phyloP scores from a whole-genome alignment of 2,888 invertebrate genomes.

The Noctuana brunneofusca region DNA sequence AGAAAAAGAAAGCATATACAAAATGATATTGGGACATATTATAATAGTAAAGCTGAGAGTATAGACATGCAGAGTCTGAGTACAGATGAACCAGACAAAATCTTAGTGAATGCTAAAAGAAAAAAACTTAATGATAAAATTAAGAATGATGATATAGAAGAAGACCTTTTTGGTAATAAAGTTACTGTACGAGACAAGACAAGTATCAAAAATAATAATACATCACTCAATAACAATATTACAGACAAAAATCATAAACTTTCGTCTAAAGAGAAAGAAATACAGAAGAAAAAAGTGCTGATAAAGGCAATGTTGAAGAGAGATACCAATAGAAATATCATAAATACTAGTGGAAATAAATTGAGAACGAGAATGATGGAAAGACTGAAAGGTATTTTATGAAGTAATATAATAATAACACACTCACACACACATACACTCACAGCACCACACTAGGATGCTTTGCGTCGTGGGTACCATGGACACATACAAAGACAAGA shows the following conservation, averaged over 20 bases:
- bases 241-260: not conserved
- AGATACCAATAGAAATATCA: slow-evolving; percentile 51
- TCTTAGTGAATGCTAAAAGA: slow-evolving; percentile 58
- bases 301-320: slow-evolving; percentile 53
- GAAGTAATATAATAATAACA: too few relatives aligned
- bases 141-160: slow-evolving; percentile 53
- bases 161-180: slow-evolving; percentile 41
- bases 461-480: too few relatives aligned
- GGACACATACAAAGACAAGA: too few relatives aligned
- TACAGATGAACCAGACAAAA: slow-evolving; percentile 56
- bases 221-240: not conserved
- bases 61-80: slow-evolving; percentile 46
- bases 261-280: slow-evolving; percentile 23
- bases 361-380: slow-evolving; percentile 87
- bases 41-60: slow-evolving; percentile 28
- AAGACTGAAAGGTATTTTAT: slow-evolving; percentile 86
- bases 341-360: slow-evolving; percentile 55
- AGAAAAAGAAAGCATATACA: slow-evolving; percentile 1
- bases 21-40: slow-evolving; percentile 9
- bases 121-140: slow-evolving; percentile 57
- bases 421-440: too few relatives aligned
- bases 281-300: slow-evolving; percentile 38
- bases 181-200: slow-evolving; percentile 3
- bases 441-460: too few relatives aligned
- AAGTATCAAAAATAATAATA: not conserved